phyloP scores from a whole-genome alignment of 2,888 invertebrate genomes.

The Julus scandinavius region DNA sequence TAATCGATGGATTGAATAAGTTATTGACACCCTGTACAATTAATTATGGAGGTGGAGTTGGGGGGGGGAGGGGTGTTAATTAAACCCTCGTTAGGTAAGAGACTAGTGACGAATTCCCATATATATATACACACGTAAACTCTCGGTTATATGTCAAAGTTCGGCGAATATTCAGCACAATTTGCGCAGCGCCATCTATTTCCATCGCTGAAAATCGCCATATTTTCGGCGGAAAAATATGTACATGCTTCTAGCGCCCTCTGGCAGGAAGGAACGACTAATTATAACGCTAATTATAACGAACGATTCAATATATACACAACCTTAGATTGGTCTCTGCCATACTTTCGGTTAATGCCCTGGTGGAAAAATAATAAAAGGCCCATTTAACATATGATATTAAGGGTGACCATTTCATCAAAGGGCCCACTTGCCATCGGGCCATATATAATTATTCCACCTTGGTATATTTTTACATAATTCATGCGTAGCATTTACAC shows the following conservation, averaged over 20 bases:
- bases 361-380: no score
- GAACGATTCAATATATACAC: background rate
- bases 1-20: no score
- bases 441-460: no score
- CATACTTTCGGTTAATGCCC: no score
- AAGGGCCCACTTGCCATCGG: no score
- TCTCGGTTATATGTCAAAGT: background rate
- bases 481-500: no score
- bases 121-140: background rate
- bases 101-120: background rate
- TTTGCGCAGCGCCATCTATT: conserved; percentile 14
- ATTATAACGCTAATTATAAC: background rate
- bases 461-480: no score
- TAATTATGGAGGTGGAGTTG: background rate
- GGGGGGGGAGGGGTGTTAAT: no score
- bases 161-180: conserved; percentile 20
- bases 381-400: no score
- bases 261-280: background rate
- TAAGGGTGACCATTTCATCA: no score
- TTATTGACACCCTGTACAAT: background rate
- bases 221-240: background rate
- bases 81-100: background rate
- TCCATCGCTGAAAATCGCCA: conserved; percentile 27
- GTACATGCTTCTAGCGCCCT: background rate
- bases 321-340: background rate